Conservation (phyloP, 2,113 vertebrate species). For the Herpailurus yagouaroundi region DNA sequence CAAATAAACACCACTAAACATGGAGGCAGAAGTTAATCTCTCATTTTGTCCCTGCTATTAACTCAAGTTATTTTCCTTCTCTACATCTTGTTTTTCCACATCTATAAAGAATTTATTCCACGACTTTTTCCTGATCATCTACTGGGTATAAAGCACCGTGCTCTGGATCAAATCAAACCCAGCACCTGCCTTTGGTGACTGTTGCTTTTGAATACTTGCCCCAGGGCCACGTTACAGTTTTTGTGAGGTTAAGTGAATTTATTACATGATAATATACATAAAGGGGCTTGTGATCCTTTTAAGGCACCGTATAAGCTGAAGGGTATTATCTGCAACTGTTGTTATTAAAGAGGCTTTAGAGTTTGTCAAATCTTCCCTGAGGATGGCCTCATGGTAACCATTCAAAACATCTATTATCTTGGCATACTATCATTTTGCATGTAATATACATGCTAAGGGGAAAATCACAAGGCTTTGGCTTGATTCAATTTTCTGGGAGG, state of each 20-base stretch:
- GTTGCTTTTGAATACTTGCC: not conserved
- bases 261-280: not conserved
- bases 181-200: not conserved
- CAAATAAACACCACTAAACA: not conserved
- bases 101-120: not conserved
- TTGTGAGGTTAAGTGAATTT: conserved; percentile 24
- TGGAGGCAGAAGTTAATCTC: conserved; percentile 1
- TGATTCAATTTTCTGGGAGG: conserved; percentile 25
- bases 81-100: not conserved
- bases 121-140: not conserved
- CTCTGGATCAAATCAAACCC: not conserved
- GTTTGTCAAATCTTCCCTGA: conserved; percentile 40
- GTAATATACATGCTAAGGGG: not conserved
- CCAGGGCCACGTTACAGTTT: not conserved
- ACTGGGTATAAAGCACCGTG: not conserved
- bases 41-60: conserved; percentile 22
- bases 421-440: not conserved
- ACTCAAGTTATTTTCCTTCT: conserved; percentile 3
- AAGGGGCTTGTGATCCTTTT: conserved; percentile 40
- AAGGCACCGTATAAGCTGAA: not conserved
- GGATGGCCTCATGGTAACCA: not conserved
- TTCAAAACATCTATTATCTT: conserved; percentile 29
- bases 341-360: conserved; percentile 33
- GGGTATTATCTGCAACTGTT: conserved; percentile 30
- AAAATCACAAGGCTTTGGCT: not conserved